phyloP scores from a whole-genome alignment of 1,140 invertebrate genomes.

The Anthonomus grandis region DNA sequence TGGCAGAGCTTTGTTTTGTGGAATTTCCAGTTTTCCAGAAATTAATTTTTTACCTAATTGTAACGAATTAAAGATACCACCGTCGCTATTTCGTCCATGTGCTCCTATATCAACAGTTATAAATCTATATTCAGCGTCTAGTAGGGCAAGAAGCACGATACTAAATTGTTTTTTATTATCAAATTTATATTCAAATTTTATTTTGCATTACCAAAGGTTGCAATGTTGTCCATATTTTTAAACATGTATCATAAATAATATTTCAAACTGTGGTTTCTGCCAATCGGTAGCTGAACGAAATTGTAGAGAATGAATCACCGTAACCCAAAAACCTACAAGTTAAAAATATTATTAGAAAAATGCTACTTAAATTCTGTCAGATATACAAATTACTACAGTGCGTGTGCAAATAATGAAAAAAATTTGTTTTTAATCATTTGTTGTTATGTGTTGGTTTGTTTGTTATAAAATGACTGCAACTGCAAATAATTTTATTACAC shows the following conservation, averaged over 20 bases:
- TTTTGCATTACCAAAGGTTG: conserved; percentile 6
- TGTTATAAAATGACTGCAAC: conserved; percentile 6
- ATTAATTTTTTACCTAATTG: background rate
- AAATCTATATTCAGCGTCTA: conserved; percentile 51
- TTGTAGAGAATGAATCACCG: background rate
- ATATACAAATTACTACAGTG: background rate
- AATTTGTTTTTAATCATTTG: background rate
- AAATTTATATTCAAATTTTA: conserved; percentile 34
- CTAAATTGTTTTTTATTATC: conserved; percentile 49
- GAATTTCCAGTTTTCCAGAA: conserved; percentile 1
- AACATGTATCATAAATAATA: conserved; percentile 8
- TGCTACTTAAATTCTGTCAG: background rate
- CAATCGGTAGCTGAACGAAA: conserved; percentile 11
- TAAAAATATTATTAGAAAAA: conserved; percentile 11
- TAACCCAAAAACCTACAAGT: conserved; percentile 7
- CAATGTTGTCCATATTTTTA: background rate
- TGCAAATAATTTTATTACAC: conserved; percentile 1
- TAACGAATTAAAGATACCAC: conserved; percentile 33
- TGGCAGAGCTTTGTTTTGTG: conserved; percentile 13
- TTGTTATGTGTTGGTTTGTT: background rate
- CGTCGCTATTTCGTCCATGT: conserved; percentile 46
- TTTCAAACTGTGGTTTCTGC: conserved; percentile 13
- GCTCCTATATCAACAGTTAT: conserved; percentile 49
- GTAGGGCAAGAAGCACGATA: too few species aligned
- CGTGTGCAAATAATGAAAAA: background rate